A percentile compares a stretch with the other conserved stretches of the same genome.
phyloP scores from a whole-genome alignment of 2,113 vertebrate species.

The Calidris pugnax region DNA sequence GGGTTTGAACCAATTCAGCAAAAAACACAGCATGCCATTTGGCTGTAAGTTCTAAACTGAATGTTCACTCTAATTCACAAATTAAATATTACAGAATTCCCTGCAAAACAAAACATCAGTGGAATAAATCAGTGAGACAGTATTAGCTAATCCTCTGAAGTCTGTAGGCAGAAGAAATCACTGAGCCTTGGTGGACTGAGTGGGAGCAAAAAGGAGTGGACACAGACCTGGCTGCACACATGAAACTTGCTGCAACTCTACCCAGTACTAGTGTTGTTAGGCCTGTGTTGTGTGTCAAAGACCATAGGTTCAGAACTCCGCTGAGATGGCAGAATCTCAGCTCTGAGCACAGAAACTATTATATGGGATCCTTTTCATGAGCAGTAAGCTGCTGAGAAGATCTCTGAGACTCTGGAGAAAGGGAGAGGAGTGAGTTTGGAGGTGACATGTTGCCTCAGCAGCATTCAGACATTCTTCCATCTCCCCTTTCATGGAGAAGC shows the following conservation, averaged over 20 bases:
- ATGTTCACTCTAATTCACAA: background rate
- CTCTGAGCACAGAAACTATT: background rate
- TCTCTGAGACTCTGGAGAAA: background rate
- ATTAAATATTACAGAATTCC: background rate
- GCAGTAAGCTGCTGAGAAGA: background rate
- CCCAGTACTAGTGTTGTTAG: background rate
- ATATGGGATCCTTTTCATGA: background rate
- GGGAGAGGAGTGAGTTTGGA: background rate
- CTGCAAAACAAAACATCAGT: background rate
- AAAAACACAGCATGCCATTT: background rate
- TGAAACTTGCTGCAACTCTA: background rate
- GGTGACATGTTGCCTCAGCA: background rate
- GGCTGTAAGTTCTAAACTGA: background rate
- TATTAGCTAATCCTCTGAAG: background rate
- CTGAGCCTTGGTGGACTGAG: background rate
- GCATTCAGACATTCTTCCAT: background rate
- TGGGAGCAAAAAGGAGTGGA: background rate
- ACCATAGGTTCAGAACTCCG: no score
- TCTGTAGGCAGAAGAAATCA: background rate
- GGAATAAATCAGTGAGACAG: background rate
- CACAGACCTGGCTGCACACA: background rate
- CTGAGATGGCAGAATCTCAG: background rate
- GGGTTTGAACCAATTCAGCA: background rate
- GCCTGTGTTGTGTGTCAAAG: background rate
- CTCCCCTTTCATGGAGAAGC: background rate